Evolutionary conservation across 1,140 invertebrate species (phyloP).

Genomic region (Rhopalosiphum maidis): DNA sequence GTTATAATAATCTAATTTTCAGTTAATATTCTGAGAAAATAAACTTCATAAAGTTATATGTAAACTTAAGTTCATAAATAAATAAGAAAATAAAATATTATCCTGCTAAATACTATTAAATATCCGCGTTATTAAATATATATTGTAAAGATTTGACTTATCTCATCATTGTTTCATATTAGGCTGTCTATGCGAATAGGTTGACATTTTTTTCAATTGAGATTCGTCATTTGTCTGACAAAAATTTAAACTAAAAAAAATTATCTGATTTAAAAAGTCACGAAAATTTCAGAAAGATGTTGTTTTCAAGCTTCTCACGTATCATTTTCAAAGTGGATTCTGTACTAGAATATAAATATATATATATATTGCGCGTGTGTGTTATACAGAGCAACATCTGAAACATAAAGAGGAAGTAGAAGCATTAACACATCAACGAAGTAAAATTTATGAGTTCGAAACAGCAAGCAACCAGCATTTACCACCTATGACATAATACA

Average conservation of each 20-base stretch:
- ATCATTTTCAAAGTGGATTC: constrained; percentile 18
- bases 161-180: not conserved
- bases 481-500: constrained; percentile 21
- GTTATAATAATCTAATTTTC: no score
- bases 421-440: constrained; percentile 46
- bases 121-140: no score
- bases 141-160: not conserved
- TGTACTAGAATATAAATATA: not conserved
- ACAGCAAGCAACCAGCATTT: not conserved
- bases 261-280: not conserved
- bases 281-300: not conserved
- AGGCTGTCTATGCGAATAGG: not conserved
- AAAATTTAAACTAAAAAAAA: not conserved
- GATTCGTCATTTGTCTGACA: not conserved
- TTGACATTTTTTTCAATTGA: not conserved
- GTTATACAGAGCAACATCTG: not conserved
- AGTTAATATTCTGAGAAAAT: no score
- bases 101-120: no score
- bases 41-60: no score
- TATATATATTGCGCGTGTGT: not conserved
- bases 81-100: no score
- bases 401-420: not conserved
- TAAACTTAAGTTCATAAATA: no score
- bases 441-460: constrained; percentile 30
- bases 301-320: constrained; percentile 2